Percentiles rank a stretch among this genome's conserved stretches.
These are phyloP conservation scores for Aeoliscus strigatus DNA, from an alignment of 2,797 vertebrate species.

Conservation along the genomic window DNA sequence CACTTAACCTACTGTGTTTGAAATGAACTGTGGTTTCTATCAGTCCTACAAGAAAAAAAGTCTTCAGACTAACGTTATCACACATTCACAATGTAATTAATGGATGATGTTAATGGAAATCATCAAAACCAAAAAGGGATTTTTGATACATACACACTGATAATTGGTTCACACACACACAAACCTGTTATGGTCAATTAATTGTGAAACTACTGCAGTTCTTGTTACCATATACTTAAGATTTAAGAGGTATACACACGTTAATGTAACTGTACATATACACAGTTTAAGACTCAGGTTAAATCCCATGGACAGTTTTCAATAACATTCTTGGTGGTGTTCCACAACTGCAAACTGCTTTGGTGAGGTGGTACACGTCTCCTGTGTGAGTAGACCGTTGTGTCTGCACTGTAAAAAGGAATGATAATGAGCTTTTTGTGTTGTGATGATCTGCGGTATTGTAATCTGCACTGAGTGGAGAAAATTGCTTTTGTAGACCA, in stretches of 20 bases:
- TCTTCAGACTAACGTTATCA: too few relatives aligned
- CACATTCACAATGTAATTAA: not conserved
- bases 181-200: conserved; percentile 15
- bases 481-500: conserved; percentile 79
- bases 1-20: too few relatives aligned
- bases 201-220: conserved; percentile 23
- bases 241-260: conserved; percentile 19
- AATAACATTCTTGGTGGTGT: conserved; percentile 56
- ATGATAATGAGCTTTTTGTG: conserved; percentile 70
- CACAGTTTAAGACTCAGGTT: conserved; percentile 66
- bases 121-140: conserved; percentile 58
- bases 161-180: conserved; percentile 13
- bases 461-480: conserved; percentile 84
- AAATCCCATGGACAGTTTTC: conserved; percentile 53
- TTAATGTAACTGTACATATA: conserved; percentile 43
- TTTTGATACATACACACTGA: conserved; percentile 38
- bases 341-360: conserved; percentile 49
- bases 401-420: conserved; percentile 66
- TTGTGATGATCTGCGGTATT: conserved; percentile 81
- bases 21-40: too few relatives aligned
- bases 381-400: conserved; percentile 43
- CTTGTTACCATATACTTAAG: conserved; percentile 11
- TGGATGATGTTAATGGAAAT: conserved; percentile 16
- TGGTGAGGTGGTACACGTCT: conserved; percentile 59
- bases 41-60: too few relatives aligned